Base-by-base conservation (phyloP, 2,888 invertebrate species). In the Liopterus haemorrhoidalis region DNA sequence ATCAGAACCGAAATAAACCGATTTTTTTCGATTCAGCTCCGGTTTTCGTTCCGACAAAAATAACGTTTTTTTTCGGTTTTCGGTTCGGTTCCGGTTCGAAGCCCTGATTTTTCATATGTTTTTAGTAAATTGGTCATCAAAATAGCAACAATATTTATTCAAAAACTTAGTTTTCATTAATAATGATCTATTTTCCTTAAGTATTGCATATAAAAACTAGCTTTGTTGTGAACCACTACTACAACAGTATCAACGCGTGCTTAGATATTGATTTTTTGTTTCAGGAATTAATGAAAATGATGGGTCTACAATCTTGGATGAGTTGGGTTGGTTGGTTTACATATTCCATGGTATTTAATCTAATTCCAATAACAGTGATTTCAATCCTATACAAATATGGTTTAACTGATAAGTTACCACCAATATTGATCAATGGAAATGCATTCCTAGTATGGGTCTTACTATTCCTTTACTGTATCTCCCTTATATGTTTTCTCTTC, bases 241-340 rank as follows among this genome's bases (percentile, higher is more conserved):
- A 12, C 4, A 14, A 15, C 14, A 15, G 31, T 9, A 12, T 41
- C 12, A 32, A 32, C n/a, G 21, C 27, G 3, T 32, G 11, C 16
- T 41, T n/a, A n/a, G n/a, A n/a, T n/a, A n/a, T n/a, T n/a, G n/a
- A n/a, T 15, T 44, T 36, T 20, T 12, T 35, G 37, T 54, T 64
- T 20, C 67, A 91, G 83, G 92, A 92, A 73, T 81, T 88, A 1
- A 85, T 92, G 87, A 90, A 89, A 72, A 87, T 92, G 68, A 90
- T 91, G 84, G 93, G 93, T 2, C 68, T 93, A 19, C 76, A 80
- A 21, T 82, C 82, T 41, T 88, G 86, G 82, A 68, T 90, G 52
- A 84, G 91, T 58, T 92, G 92, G 90, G 63, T 75, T 0, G 87
- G 89, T 2, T 91, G 91, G 88, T 90, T 88, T 65, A 70, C 81